Conservation (phyloP, 2,113 vertebrate species). For the Nyctereutes procyonoides region DNA sequence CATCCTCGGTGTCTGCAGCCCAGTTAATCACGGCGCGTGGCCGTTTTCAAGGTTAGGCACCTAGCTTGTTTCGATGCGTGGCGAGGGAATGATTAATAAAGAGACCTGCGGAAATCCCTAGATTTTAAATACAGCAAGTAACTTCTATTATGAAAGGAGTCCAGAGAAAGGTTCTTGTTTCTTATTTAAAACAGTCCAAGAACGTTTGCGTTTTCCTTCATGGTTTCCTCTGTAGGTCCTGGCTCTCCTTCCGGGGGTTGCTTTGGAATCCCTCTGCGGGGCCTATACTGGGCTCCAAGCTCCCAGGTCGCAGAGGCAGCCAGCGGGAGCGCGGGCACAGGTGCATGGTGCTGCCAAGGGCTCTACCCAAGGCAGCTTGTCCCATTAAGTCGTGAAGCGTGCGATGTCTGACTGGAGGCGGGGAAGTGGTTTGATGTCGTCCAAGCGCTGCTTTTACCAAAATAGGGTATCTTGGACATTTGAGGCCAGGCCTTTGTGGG, state of each 20-base stretch:
- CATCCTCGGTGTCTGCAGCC: not conserved
- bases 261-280: not conserved
- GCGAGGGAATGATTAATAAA: not conserved
- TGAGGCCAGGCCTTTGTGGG: not conserved
- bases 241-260: not conserved
- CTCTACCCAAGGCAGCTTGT: not conserved
- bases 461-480: not conserved
- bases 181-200: not conserved
- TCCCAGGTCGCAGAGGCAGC: not conserved
- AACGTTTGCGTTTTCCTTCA: not conserved
- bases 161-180: not conserved
- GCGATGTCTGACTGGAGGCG: not conserved
- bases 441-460: not conserved
- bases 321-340: not conserved
- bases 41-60: not conserved
- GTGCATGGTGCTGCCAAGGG: accelerated
- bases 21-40: not conserved
- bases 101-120: not conserved
- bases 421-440: not conserved
- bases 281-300: no score
- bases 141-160: not conserved
- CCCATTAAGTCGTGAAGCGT: accelerated
- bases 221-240: not conserved
- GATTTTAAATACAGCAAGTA: not conserved
- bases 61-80: not conserved